Conservation (phyloP, 2,113 vertebrate species). For the Gracilinanus agilis region DNA sequence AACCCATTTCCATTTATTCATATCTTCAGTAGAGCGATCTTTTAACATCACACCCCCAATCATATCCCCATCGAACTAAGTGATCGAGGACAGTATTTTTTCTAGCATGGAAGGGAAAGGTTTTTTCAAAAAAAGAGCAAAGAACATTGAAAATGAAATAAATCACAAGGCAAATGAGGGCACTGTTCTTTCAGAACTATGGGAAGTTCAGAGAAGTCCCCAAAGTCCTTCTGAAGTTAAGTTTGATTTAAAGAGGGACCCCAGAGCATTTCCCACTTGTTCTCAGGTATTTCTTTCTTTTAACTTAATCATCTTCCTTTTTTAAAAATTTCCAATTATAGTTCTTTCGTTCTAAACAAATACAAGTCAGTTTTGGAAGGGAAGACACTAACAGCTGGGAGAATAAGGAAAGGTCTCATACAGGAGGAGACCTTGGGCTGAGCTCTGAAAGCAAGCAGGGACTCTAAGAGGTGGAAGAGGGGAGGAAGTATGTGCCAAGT, state of each 20-base stretch:
- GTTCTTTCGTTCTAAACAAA: not conserved
- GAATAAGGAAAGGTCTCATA: not conserved
- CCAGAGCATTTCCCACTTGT: too few species aligned
- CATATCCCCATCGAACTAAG: too few species aligned
- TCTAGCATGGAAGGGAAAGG: too few species aligned
- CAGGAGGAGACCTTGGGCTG: not conserved
- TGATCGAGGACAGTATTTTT: too few species aligned
- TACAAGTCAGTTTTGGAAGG: not conserved
- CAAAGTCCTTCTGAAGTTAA: not conserved
- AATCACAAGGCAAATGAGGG: conserved; percentile 33
- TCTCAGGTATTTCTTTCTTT: not conserved
- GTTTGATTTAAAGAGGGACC: too few species aligned
- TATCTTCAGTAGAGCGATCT: too few species aligned
- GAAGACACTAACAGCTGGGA: not conserved
- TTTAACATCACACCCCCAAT: too few species aligned
- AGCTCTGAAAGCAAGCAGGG: not conserved
- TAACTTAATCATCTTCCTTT: not conserved
- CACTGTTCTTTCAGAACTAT: not conserved
- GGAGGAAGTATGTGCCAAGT: not conserved
- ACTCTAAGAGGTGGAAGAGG: not conserved
- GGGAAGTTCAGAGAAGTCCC: not conserved
- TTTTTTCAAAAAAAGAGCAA: too few species aligned
- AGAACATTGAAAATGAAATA: not conserved
- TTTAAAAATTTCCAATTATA: not conserved
- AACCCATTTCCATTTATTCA: too few species aligned